phyloP scores from a whole-genome alignment of 2,888 invertebrate species.

The Autographa gamma region DNA sequence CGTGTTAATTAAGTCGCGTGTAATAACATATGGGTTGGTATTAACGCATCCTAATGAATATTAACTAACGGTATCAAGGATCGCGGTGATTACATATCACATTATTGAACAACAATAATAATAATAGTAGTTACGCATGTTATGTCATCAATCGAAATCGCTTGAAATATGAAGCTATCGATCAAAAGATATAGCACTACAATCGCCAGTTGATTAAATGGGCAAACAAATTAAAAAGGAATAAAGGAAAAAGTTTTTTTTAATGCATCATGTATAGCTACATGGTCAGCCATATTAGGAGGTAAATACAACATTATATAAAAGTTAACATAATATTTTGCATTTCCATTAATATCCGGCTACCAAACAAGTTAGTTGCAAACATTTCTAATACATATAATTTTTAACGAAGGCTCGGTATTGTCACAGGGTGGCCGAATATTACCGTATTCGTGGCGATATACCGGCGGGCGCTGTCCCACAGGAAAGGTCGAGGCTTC shows the following conservation, averaged over 20 bases:
- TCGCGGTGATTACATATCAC: neutral
- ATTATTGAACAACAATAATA: neutral
- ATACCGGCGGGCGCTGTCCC: slow-evolving; percentile 62
- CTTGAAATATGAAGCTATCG: too few species aligned
- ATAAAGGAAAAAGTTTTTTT: too few species aligned
- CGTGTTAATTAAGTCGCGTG: slow-evolving; percentile 5
- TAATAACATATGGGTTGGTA: neutral
- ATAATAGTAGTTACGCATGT: neutral
- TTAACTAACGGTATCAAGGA: slow-evolving; percentile 2
- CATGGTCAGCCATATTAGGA: neutral
- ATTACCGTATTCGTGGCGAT: slow-evolving; percentile 62
- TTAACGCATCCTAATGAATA: neutral
- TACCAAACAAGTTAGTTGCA: slow-evolving; percentile 36
- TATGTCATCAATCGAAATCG: neutral
- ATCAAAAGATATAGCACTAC: too few species aligned
- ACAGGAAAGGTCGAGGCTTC: slow-evolving; percentile 79
- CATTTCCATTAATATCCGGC: slow-evolving; percentile 16
- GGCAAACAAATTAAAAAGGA: too few species aligned
- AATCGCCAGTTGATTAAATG: too few species aligned
- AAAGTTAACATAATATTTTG: slow-evolving; percentile 13
- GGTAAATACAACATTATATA: neutral
- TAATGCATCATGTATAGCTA: too few species aligned
- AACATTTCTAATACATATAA: slow-evolving; percentile 45
- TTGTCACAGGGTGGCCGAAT: slow-evolving; percentile 48
- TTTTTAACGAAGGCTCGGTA: slow-evolving; percentile 53